Evolutionary conservation across 2,797 vertebrate genomes (phyloP), one percentile per base, ranked within the genome.

Genomic region (Lutjanus campechanus): DNA sequence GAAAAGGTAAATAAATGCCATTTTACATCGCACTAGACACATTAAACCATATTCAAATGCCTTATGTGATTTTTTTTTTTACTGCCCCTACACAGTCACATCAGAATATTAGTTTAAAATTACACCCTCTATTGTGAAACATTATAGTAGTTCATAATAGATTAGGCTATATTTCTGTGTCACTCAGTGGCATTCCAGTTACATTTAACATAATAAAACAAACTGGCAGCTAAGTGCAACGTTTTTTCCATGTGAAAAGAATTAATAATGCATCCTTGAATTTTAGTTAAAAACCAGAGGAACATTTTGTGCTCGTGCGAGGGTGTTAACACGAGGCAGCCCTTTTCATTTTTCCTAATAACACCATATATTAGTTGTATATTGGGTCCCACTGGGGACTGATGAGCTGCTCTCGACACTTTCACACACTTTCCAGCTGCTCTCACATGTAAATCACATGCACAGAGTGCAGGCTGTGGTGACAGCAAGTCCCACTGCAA

Each of bases 391-490:
- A 11, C 13, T 7, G 20, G 5, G 43, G 40, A 44, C 17, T n/a
- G 29, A 56, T 16, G 40, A 29, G 60, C 46, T 47, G 46, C 69
- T 64, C 49, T 62, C 58, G 13, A 43, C 50, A 54, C 44, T 50
- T 20, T 67, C 67, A 17, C 64, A 77, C 56, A 13, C 66, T 59
- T 77, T 91, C 85, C 85, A 90, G 91, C 88, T 93, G 91, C 82
- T 92, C 89, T 89, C 86, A 85, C 76, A 88, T 93, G 88, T 85
- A 91, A 92, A 90, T 91, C 76, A 77, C 86, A 89, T 25, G 59
- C 59, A 68, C 68, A 62, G 69, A 58, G 77, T 15, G 66, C 84
- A 82, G 79, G 77, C 86, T 84, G 84, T 82, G 79, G 65, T 79
- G 89, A 89, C 78, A 85, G 66, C 49, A 15, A 90, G 77, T 49